Evolutionary conservation across 2,797 vertebrate genomes (phyloP), one percentile per base, ranked within the genome.

Genomic region (Neosilurus mollespiculum): DNA sequence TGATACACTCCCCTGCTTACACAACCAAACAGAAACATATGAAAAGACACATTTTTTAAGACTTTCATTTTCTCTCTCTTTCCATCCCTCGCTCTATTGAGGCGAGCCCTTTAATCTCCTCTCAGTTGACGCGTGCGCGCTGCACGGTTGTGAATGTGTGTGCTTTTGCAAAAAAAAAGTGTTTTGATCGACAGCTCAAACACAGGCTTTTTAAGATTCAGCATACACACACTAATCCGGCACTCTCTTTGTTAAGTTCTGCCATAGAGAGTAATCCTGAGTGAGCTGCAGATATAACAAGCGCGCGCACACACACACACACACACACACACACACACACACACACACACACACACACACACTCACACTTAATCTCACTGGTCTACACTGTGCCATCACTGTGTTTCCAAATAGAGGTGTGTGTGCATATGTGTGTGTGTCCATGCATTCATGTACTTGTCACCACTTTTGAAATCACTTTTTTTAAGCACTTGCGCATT

Each of bases 21-120:
- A 91, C 88, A 87, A 91, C 87, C 88, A 86, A 88, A 89, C 80
- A 83, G 81, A 88, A 89, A 86, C 82, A 64, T 86, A 88, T 87
- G 88, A 91, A 90, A 88, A 86, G 71, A 83, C 65, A 71, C 64
- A 61, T 79, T 64, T 75, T 70, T 66, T 34, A 26, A 80, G 79
- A 70, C 64, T 81, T 54, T 85, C 66, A 73, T 61, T 78, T 59
- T 82, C 49, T 87, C 78, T 83, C 66, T 81, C 70, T 66, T 66
- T 87, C 71, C 66, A 64, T 87, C 84, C 72, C 80, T 72, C 69
- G 83, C 81, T 81, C 85, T 87, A 82, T 86, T 86, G 87, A 86
- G 80, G 82, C 78, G 77, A 86, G 66, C 78, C 84, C 70, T 87
- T 84, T 87, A 84, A 87, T 86, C 85, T 83, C 75, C 84, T 83